Evolutionary conservation across 2,888 invertebrate species (phyloP).

Genomic region (Chrysolina haemoptera): DNA sequence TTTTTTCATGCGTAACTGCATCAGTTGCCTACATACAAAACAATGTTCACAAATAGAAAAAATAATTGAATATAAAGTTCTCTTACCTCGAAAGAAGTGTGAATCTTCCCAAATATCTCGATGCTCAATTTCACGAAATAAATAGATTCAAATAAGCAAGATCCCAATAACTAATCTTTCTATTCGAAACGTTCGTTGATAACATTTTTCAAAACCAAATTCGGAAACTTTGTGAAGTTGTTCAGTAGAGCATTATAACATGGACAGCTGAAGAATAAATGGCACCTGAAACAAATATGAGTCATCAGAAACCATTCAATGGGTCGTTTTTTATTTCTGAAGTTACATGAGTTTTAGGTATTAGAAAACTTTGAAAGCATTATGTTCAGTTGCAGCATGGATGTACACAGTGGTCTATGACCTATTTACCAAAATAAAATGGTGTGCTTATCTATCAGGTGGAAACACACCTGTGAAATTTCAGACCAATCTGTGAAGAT

Average conservation of each 20-base stretch:
- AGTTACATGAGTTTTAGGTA: background rate
- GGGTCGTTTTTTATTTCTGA: background rate
- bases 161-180: slow-evolving; percentile 39
- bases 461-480: too few relatives aligned
- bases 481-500: too few relatives aligned
- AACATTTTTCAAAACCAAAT: slow-evolving; percentile 32
- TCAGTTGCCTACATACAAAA: too few relatives aligned
- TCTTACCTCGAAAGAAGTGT: slow-evolving; percentile 31
- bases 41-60: slow-evolving; percentile 3
- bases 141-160: slow-evolving; percentile 37
- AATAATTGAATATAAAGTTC: background rate
- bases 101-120: slow-evolving; percentile 15
- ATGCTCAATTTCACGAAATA: slow-evolving; percentile 37
- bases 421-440: too few relatives aligned
- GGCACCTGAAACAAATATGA: slow-evolving; percentile 16
- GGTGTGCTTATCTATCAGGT: too few relatives aligned
- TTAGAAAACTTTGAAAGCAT: too few relatives aligned
- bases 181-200: slow-evolving; percentile 33
- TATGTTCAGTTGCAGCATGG: too few relatives aligned
- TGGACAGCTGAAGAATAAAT: background rate
- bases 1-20: too few relatives aligned
- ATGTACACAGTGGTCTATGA: too few relatives aligned
- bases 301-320: background rate
- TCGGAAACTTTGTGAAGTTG: background rate
- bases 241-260: slow-evolving; percentile 2